Conservation (phyloP, 2,888 invertebrate species). For the Pachliopta kotzebuea region DNA sequence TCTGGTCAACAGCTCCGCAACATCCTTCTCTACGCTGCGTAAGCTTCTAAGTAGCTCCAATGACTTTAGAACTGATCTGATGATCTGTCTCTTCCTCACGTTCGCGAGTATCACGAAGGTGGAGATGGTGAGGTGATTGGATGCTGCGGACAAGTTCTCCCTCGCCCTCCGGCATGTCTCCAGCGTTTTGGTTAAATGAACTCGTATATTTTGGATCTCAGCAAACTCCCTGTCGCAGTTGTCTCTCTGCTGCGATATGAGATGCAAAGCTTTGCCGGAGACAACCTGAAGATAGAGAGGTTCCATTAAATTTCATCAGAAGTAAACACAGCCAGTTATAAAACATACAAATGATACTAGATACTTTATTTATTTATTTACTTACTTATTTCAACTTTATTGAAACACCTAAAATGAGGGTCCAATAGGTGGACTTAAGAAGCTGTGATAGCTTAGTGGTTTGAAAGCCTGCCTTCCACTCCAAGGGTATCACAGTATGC, state of each 20-base stretch:
- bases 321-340: no score
- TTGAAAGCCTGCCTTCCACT: no score
- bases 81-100: slow-evolving; percentile 92
- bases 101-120: slow-evolving; percentile 95
- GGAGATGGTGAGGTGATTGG: slow-evolving; percentile 90
- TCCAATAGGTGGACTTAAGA: no score
- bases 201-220: slow-evolving; percentile 86
- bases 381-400: no score
- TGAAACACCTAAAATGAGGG: no score
- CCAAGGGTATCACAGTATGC: no score
- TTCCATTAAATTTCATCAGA: neutral
- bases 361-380: no score
- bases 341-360: no score
- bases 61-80: slow-evolving; percentile 89
- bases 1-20: slow-evolving; percentile 89
- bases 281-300: slow-evolving; percentile 82
- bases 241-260: slow-evolving; percentile 95
- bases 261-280: slow-evolving; percentile 94
- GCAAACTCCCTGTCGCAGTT: slow-evolving; percentile 92
- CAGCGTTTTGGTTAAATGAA: slow-evolving; percentile 84
- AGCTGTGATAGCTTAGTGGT: no score
- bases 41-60: slow-evolving; percentile 74
- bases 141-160: slow-evolving; percentile 86
- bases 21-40: slow-evolving; percentile 91
- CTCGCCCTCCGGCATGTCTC: slow-evolving; percentile 87